These are phyloP conservation scores for Silurus meridionalis DNA, from an alignment of 2,113 vertebrate species.

Conservation along the genomic window DNA sequence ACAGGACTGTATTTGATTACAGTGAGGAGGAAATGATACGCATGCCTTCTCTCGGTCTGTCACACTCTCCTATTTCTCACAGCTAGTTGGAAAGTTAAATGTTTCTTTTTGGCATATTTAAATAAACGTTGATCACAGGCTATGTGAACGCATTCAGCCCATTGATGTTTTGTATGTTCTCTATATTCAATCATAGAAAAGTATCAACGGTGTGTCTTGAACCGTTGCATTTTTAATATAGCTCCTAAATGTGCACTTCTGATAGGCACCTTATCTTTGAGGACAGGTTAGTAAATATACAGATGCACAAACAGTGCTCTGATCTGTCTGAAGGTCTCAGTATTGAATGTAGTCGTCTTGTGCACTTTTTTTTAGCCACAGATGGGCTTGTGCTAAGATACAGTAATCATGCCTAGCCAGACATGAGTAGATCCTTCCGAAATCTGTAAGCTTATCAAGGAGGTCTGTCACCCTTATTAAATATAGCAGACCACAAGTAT, in stretches of 20 bases:
- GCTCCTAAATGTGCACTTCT: background rate
- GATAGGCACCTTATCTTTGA: background rate
- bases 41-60: background rate
- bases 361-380: background rate
- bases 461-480: background rate
- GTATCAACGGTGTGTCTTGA: background rate
- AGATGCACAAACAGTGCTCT: background rate
- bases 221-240: background rate
- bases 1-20: constrained; percentile 58
- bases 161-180: background rate
- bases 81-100: background rate
- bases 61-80: background rate
- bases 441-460: background rate
- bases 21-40: constrained; percentile 43
- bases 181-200: background rate
- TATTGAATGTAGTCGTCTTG: background rate
- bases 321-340: constrained; percentile 8
- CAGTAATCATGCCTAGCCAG: background rate
- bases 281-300: too few relatives aligned
- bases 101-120: constrained; percentile 30
- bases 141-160: background rate
- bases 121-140: constrained; percentile 39
- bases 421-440: background rate
- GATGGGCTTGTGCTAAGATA: background rate
- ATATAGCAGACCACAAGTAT: background rate